Percentiles rank a stretch among this genome's conserved stretches.
phyloP scores from a whole-genome alignment of 2,888 invertebrate genomes.

The Drosophila tanythrix region DNA sequence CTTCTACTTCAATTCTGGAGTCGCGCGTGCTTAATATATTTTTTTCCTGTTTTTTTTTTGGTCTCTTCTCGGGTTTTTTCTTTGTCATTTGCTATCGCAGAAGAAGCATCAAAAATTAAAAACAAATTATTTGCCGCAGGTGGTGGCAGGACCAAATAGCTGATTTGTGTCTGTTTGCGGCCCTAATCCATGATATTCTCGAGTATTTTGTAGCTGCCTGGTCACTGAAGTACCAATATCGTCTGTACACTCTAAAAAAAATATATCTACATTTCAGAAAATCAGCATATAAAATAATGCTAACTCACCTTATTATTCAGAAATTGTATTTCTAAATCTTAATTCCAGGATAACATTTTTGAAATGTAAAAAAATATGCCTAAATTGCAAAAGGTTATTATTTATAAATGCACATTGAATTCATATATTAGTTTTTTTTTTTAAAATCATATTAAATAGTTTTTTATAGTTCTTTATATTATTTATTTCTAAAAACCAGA shows the following conservation, averaged over 20 bases:
- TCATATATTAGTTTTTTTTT: not conserved
- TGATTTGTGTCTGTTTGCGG: slow-evolving; percentile 10
- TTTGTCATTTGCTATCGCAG: slow-evolving; percentile 58
- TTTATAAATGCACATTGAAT: not conserved
- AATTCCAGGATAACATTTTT: too few relatives aligned
- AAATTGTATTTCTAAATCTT: not conserved
- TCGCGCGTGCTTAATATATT: slow-evolving; percentile 66
- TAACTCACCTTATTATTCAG: not conserved
- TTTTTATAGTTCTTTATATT: not conserved
- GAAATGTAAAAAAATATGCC: not conserved
- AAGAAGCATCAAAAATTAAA: slow-evolving; percentile 61
- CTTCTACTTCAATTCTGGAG: slow-evolving; percentile 31
- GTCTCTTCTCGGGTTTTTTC: slow-evolving; percentile 14
- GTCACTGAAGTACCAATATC: not conserved
- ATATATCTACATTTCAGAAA: not conserved
- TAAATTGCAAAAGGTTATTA: not conserved
- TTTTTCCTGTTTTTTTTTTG: slow-evolving; percentile 40
- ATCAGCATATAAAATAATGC: not conserved
- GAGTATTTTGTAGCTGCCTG: not conserved
- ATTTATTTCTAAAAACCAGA: not conserved
- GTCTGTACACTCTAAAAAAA: not conserved
- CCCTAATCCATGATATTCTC: slow-evolving; percentile 3
- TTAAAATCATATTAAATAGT: not conserved
- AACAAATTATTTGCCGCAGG: slow-evolving; percentile 65
- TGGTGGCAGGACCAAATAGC: not conserved